phyloP scores from a whole-genome alignment of 2,888 invertebrate genomes.

The Dioctria linearis region DNA sequence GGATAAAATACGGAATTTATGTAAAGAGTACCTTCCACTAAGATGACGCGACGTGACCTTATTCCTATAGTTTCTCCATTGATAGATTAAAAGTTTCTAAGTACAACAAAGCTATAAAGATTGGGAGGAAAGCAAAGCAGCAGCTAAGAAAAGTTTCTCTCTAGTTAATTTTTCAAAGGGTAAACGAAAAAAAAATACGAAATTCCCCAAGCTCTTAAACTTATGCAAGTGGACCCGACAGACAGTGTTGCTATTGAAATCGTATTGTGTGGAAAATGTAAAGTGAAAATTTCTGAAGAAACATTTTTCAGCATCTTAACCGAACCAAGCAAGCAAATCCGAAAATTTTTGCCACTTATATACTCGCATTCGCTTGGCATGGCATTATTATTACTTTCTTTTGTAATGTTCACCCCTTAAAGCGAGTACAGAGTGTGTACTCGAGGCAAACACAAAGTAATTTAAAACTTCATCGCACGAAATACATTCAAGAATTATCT shows the following conservation, averaged over 20 bases:
- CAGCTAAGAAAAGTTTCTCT: slow-evolving; percentile 28
- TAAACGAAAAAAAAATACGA: background rate
- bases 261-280: slow-evolving; percentile 11
- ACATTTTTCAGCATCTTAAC: slow-evolving; percentile 37
- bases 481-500: slow-evolving; percentile 28
- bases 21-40: slow-evolving; percentile 22
- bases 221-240: slow-evolving; percentile 29
- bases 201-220: slow-evolving; percentile 11
- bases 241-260: slow-evolving; percentile 10
- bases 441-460: slow-evolving; percentile 41
- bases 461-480: slow-evolving; percentile 48
- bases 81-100: slow-evolving; percentile 45
- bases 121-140: slow-evolving; percentile 14
- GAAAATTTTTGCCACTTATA: background rate
- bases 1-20: slow-evolving; percentile 38
- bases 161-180: slow-evolving; percentile 42
- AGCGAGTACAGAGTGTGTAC: slow-evolving; percentile 17
- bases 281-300: slow-evolving; percentile 29
- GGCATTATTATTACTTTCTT: slow-evolving; percentile 26
- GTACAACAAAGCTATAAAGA: slow-evolving; percentile 36
- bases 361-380: slow-evolving; percentile 4
- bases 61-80: slow-evolving; percentile 32
- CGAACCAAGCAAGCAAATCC: slow-evolving; percentile 10
- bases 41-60: slow-evolving; percentile 45
- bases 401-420: slow-evolving; percentile 8